phyloP scores from a whole-genome alignment of 2,113 vertebrate genomes.

The Phrynosoma blainvillii region DNA sequence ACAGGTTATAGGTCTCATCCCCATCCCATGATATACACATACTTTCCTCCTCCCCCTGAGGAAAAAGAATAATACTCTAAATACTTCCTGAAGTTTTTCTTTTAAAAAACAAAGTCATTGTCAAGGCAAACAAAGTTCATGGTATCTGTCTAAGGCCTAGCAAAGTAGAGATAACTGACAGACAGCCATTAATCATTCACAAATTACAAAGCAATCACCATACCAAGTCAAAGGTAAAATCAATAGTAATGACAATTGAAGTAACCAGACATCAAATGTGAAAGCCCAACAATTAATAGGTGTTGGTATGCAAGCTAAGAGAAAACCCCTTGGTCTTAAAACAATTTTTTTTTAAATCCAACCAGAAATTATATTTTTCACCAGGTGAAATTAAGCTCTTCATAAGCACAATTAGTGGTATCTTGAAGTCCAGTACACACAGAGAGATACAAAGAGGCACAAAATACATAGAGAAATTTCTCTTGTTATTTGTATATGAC shows the following conservation, averaged over 20 bases:
- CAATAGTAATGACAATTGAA: constrained; percentile 72
- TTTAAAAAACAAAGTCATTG: constrained; percentile 38
- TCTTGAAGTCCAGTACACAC: constrained; percentile 1
- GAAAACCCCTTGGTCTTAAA: constrained; percentile 3
- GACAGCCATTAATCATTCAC: constrained; percentile 70
- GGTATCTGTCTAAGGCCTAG: constrained; percentile 31
- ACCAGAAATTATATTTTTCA: constrained; percentile 37
- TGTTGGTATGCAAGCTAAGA: constrained; percentile 31
- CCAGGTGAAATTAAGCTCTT: constrained; percentile 29
- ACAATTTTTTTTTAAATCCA: constrained; percentile 19
- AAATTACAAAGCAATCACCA: constrained; percentile 66
- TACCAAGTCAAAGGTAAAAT: constrained; percentile 74
- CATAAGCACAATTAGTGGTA: constrained; percentile 32
- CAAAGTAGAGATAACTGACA: constrained; percentile 56
- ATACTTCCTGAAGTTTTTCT: constrained; percentile 42
- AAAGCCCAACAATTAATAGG: constrained; percentile 53
- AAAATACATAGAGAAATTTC: constrained; percentile 38
- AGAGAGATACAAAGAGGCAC: background rate
- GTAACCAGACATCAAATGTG: constrained; percentile 53
- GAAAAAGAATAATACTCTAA: constrained; percentile 6
- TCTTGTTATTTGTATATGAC: constrained; percentile 13
- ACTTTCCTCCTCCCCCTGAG: background rate
- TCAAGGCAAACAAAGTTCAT: constrained; percentile 49
- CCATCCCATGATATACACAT: background rate
- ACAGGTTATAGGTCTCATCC: background rate